phyloP scores from a whole-genome alignment of 2,797 vertebrate species.

The Spondyliosoma cantharus region DNA sequence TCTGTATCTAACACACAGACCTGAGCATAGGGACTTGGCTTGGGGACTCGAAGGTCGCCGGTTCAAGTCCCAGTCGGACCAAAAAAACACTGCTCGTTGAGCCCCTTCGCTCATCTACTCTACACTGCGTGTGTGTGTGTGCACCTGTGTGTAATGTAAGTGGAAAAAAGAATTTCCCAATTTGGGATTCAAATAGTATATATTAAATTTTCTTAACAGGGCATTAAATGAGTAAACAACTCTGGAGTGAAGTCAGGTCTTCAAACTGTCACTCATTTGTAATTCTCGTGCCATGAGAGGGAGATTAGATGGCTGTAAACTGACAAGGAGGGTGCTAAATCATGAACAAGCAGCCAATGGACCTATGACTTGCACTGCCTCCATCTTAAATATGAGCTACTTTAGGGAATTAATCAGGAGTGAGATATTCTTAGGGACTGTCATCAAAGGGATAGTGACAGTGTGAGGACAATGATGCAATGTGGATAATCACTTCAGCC shows the following conservation, averaged over 20 bases:
- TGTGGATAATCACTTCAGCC: constrained; percentile 37
- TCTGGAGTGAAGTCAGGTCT: neutral
- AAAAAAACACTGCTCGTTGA: no score
- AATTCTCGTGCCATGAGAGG: constrained; percentile 32
- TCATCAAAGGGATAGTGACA: constrained; percentile 35
- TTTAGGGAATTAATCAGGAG: constrained; percentile 41
- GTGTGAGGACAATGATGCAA: constrained; percentile 28
- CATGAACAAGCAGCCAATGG: constrained; percentile 66
- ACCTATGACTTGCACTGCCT: constrained; percentile 31
- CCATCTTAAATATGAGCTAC: constrained; percentile 34
- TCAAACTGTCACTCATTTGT: constrained; percentile 34
- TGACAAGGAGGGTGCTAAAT: constrained; percentile 62
- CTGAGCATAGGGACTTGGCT: no score
- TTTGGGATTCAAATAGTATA: no score
- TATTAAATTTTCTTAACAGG: no score
- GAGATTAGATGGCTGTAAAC: constrained; percentile 53
- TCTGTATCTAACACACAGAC: no score
- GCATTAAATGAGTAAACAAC: constrained; percentile 4
- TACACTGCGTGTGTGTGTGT: no score
- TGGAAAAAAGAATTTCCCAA: no score
- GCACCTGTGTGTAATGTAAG: no score
- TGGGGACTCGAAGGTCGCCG: no score
- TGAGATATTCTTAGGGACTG: constrained; percentile 55
- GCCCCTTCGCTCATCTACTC: no score
- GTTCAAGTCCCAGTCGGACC: no score